phyloP scores from a whole-genome alignment of 2,888 invertebrate species.

The Nemotelus pantherinus region DNA sequence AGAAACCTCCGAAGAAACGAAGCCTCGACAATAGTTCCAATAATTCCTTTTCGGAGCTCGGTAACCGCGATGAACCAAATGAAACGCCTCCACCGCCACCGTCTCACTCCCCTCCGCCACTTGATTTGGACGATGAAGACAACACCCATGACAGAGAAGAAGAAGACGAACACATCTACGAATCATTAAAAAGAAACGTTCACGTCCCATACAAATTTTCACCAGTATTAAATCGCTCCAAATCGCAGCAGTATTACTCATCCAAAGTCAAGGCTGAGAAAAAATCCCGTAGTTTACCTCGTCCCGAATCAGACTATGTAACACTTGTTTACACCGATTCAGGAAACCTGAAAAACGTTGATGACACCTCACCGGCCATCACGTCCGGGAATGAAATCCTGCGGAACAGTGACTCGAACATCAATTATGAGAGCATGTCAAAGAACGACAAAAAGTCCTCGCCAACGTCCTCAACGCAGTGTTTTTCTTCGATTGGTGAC shows the following conservation, averaged over 20 bases:
- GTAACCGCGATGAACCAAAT: neutral
- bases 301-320: slow-evolving; percentile 64
- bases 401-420: slow-evolving; percentile 55
- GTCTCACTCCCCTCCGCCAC: slow-evolving; percentile 61
- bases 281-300: slow-evolving; percentile 53
- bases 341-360: slow-evolving; percentile 59
- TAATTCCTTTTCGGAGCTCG: slow-evolving; percentile 51
- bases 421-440: slow-evolving; percentile 54
- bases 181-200: slow-evolving; percentile 62
- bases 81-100: slow-evolving; percentile 58
- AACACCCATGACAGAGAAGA: neutral
- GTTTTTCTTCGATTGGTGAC: slow-evolving; percentile 39
- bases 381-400: slow-evolving; percentile 48
- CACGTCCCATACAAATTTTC: slow-evolving; percentile 65
- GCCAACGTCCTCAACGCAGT: slow-evolving; percentile 18
- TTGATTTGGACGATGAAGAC: slow-evolving; percentile 55
- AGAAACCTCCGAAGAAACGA: slow-evolving; percentile 73
- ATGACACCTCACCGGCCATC: neutral
- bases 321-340: slow-evolving; percentile 61
- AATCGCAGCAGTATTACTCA: slow-evolving; percentile 59
- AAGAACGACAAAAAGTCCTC: slow-evolving; percentile 13
- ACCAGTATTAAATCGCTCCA: slow-evolving; percentile 61
- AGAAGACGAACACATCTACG: slow-evolving; percentile 62
- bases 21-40: slow-evolving; percentile 55
- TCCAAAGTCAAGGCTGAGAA: slow-evolving; percentile 53